These are phyloP conservation scores for Poecilia gillii DNA, from an alignment of 2,797 vertebrate species.

Conservation along the genomic window DNA sequence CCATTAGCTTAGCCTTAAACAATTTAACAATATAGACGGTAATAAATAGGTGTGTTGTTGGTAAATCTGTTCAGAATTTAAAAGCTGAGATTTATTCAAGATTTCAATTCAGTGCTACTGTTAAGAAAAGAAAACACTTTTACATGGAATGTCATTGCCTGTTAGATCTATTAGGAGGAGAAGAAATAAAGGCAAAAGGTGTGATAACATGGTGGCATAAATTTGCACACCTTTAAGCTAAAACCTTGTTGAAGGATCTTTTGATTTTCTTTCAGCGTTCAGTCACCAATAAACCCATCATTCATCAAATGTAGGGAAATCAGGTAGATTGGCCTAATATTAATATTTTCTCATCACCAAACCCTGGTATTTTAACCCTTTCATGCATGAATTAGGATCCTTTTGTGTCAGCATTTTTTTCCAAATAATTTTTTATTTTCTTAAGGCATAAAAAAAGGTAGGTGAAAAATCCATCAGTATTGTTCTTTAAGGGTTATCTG, in stretches of 20 bases:
- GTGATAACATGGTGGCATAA: background rate
- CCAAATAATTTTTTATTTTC: too few relatives aligned
- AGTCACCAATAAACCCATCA: background rate
- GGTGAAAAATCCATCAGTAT: too few relatives aligned
- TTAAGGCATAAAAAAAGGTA: too few relatives aligned
- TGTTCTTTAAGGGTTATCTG: too few relatives aligned
- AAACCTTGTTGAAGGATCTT: background rate
- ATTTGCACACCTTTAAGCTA: background rate
- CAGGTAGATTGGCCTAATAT: too few relatives aligned
- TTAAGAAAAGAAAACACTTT: background rate
- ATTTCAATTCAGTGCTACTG: background rate
- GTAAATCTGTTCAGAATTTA: background rate
- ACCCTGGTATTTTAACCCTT: background rate
- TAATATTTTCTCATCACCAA: background rate
- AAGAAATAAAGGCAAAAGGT: background rate
- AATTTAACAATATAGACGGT: background rate
- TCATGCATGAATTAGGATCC: too few relatives aligned
- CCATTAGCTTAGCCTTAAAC: background rate
- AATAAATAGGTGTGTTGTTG: background rate
- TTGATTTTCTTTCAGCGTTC: background rate
- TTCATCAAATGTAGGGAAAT: background rate
- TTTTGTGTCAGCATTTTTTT: too few relatives aligned
- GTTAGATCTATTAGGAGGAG: background rate
- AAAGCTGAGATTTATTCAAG: background rate
- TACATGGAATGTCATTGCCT: background rate